Conservation (phyloP, 1,140 invertebrate species). For the Doryteuthis pealeii region DNA sequence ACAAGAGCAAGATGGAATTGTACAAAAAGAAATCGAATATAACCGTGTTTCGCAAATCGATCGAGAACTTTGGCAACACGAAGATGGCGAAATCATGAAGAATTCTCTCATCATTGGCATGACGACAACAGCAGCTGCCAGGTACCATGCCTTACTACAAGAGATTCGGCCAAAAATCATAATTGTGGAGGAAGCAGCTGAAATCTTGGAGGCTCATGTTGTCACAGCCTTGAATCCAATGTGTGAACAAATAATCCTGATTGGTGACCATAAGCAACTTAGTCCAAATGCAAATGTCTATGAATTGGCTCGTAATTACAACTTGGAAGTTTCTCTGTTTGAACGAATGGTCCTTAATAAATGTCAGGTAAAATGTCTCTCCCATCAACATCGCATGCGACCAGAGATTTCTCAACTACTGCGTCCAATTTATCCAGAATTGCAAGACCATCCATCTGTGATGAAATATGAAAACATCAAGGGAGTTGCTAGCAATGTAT, state of each 20-base stretch:
- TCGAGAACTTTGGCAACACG: slow-evolving; percentile 38
- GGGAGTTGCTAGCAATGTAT: slow-evolving; percentile 54
- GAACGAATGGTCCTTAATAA: slow-evolving; percentile 57
- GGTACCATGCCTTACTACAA: slow-evolving; percentile 36
- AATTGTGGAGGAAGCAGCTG: slow-evolving; percentile 59
- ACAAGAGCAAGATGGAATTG: slow-evolving; percentile 26
- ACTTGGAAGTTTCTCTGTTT: slow-evolving; percentile 59
- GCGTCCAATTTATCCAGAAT: slow-evolving; percentile 54
- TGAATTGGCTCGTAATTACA: slow-evolving; percentile 53
- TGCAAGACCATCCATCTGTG: slow-evolving; percentile 51
- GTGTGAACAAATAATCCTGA: slow-evolving; percentile 80
- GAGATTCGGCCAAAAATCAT: slow-evolving; percentile 46
- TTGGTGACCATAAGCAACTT: slow-evolving; percentile 72
- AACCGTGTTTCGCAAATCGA: slow-evolving; percentile 28
- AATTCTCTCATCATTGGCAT: slow-evolving; percentile 52
- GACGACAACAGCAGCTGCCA: slow-evolving; percentile 56
- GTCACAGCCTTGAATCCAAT: slow-evolving; percentile 64
- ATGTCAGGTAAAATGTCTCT: slow-evolving; percentile 48
- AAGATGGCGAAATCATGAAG: slow-evolving; percentile 49
- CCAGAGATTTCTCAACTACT: slow-evolving; percentile 58
- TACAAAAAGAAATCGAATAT: slow-evolving; percentile 21
- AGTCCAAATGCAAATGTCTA: slow-evolving; percentile 59
- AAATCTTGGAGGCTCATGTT: slow-evolving; percentile 56
- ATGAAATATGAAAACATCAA: slow-evolving; percentile 40
- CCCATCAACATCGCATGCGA: slow-evolving; percentile 42